Conservation (phyloP, 2,888 invertebrate genomes). For the Eutolmus rufibarbis region DNA sequence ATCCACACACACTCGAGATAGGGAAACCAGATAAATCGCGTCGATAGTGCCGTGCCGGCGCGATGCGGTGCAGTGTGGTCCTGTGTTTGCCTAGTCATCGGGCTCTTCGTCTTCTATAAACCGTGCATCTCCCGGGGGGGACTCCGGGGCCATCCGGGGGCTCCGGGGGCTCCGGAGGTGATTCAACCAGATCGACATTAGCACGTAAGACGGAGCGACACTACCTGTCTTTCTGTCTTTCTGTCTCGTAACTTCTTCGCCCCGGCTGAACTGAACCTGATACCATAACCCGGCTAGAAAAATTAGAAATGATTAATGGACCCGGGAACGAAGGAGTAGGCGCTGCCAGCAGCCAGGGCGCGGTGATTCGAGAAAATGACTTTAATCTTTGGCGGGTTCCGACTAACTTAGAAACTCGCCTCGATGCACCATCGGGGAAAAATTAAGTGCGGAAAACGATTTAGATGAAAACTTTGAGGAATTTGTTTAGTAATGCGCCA, state of each 20-base stretch:
- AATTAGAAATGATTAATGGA: conserved; percentile 27
- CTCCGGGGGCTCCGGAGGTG: background rate
- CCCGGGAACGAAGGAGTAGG: background rate
- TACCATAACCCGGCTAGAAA: background rate
- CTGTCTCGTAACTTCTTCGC: background rate
- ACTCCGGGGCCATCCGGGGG: background rate
- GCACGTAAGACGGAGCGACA: conserved; percentile 7
- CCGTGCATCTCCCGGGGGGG: background rate
- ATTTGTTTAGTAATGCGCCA: background rate
- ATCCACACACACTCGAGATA: background rate
- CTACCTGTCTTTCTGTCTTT: conserved; percentile 19
- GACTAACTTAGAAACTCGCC: background rate
- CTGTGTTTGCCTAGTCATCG: conserved; percentile 31
- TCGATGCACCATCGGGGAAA: background rate
- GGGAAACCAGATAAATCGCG: background rate
- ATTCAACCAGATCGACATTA: conserved; percentile 11
- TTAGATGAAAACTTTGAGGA: background rate
- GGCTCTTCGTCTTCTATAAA: background rate
- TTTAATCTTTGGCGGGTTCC: background rate
- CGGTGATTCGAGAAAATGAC: background rate
- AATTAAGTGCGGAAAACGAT: background rate
- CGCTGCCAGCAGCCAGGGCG: background rate
- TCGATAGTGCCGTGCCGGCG: background rate
- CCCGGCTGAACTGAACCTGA: background rate
- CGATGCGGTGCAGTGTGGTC: conserved; percentile 22